These are phyloP conservation scores for Endotricha flammealis DNA, from an alignment of 2,888 invertebrate genomes.

Conservation along the genomic window DNA sequence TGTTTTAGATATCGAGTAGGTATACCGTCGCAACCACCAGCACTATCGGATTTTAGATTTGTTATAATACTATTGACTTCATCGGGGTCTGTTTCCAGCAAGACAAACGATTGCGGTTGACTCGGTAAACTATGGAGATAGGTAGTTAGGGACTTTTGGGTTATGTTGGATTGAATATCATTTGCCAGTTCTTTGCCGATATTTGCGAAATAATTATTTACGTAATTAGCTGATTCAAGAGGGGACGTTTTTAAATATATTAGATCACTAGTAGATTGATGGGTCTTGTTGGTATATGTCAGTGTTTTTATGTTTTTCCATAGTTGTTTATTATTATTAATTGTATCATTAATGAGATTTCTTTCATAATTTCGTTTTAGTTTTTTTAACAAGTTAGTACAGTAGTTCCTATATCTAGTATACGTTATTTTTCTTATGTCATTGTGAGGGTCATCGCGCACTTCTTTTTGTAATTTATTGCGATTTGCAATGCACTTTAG, in stretches of 20 bases:
- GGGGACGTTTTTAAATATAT: not conserved
- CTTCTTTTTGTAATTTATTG: too few species aligned
- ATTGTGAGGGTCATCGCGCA: too few species aligned
- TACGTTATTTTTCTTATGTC: not conserved
- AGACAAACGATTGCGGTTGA: not conserved
- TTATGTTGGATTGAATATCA: not conserved
- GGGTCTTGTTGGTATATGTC: not conserved
- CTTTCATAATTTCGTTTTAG: not conserved
- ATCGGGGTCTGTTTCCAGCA: not conserved
- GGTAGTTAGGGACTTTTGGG: not conserved
- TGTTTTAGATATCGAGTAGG: constrained; percentile 10
- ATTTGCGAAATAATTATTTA: not conserved
- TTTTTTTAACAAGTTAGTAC: not conserved
- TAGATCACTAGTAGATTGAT: not conserved
- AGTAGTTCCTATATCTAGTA: not conserved
- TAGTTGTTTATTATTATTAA: not conserved
- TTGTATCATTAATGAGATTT: constrained; percentile 6
- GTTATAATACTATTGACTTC: constrained; percentile 10
- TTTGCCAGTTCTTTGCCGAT: not conserved
- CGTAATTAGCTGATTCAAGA: not conserved
- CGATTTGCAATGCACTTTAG: too few species aligned
- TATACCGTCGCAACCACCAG: constrained; percentile 13
- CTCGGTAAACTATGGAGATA: not conserved
- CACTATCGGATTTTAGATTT: constrained; percentile 12
- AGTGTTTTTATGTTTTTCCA: not conserved